phyloP scores from a whole-genome alignment of 2,113 vertebrate genomes.

The Penelope pileata region DNA sequence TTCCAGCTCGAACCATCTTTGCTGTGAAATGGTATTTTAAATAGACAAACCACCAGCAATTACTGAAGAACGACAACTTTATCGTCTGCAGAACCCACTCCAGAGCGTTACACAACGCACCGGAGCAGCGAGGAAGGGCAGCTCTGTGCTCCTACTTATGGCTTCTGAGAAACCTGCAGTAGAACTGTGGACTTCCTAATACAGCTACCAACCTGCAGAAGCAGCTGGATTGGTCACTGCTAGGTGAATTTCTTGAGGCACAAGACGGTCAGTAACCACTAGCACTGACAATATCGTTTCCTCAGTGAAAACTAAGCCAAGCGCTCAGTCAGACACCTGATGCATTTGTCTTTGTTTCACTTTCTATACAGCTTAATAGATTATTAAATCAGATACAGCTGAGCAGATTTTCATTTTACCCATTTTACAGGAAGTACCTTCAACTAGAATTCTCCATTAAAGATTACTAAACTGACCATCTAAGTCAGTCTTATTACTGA shows the following conservation, averaged over 20 bases:
- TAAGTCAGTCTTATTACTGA: not conserved
- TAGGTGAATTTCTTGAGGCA: not conserved
- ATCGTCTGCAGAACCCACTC: not conserved
- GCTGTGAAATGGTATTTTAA: constrained; percentile 49
- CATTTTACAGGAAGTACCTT: not conserved
- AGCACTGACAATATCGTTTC: not conserved
- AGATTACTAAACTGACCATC: not conserved
- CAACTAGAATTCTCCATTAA: not conserved
- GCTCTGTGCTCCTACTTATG: not conserved
- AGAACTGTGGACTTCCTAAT: not conserved
- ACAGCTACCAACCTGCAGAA: not conserved
- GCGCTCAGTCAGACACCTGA: not conserved
- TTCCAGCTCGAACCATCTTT: constrained; percentile 55
- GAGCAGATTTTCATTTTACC: not conserved
- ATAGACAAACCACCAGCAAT: not conserved
- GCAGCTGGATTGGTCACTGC: not conserved
- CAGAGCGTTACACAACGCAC: not conserved
- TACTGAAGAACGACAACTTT: not conserved
- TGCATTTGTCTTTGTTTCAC: not conserved
- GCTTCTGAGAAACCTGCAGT: not conserved
- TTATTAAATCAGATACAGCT: not conserved
- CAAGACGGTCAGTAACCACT: not conserved
- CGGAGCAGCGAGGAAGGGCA: not conserved
- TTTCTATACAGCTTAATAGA: not conserved
- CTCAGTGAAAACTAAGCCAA: not conserved